Base-by-base conservation (phyloP, 1,140 invertebrate species). In the Piezodorus guildinii region DNA sequence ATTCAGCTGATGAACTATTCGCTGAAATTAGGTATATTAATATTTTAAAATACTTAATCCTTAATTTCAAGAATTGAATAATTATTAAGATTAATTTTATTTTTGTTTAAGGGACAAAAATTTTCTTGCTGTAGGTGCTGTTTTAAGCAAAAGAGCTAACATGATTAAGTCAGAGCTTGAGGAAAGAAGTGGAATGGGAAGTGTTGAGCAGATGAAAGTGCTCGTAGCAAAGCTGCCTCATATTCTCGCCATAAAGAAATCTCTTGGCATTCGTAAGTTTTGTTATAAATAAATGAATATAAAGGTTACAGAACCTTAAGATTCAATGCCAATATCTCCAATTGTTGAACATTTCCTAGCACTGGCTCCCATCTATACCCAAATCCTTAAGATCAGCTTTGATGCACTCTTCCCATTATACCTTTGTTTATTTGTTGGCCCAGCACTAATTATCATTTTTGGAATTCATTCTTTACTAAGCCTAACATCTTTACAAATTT, bases 141-240 rank as follows among this genome's bases (percentile, higher is more conserved):
- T 87, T 43, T 76, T 98, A 1, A 91, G 88, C 56, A 85, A 85
- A 70, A 94, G 94, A 76, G 92, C 92, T 0, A 91, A 88, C 73
- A 76, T 85, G 10, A 91, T 97, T 45, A 86, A 90, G 63, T 82
- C 83, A 0, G 87, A 95, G 73, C 83, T 92, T 74, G 90, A 94
- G 73, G 90, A 94, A 72, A 80, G 86, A 51, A 87, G 91, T 73
- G 81, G 83, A 25, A 86, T 90, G 45, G 87, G 91, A 45, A 88
- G 91, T 15, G 85, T 98, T 23, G 85, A 90, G 72, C 91, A 97
- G 76, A 91, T 98, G 72, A 96, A 95, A 75, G 84, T 89, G 69
- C 94, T 96, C 78, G 94, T 97, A 5, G 85, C 90, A 14, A 86
- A 87, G 67, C 77, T 97, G 64, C 94, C 92, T 1, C 84, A 92